Conservation (phyloP, 2,113 vertebrate species). For the Mustela lutreola region DNA sequence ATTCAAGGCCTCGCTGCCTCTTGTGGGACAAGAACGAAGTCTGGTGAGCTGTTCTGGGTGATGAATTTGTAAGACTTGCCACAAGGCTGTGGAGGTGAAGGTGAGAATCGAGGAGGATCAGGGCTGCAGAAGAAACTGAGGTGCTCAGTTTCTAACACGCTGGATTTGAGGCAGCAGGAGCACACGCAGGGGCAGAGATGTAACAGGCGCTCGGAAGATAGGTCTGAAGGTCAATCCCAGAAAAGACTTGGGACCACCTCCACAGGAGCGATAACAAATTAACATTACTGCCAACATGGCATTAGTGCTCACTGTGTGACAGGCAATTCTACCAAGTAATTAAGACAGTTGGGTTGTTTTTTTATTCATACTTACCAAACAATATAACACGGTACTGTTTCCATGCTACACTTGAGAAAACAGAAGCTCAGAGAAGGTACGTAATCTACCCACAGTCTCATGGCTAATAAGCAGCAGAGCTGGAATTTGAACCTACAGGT, state of each 20-base stretch:
- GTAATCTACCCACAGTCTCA: neutral
- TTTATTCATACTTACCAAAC: neutral
- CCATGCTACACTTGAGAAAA: conserved; percentile 39
- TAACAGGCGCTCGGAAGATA: neutral
- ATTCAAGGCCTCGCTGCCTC: no score
- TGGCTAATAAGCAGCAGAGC: neutral
- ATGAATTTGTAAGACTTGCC: neutral
- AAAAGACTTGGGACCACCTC: neutral
- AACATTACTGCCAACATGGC: neutral
- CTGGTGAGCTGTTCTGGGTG: neutral
- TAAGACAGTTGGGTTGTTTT: neutral
- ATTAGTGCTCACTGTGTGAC: neutral
- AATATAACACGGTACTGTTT: neutral
- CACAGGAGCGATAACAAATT: neutral
- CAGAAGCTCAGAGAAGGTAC: conserved; percentile 11
- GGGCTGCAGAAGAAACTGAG: neutral
- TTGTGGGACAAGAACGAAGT: neutral
- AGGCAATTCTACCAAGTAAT: neutral
- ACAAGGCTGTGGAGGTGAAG: neutral
- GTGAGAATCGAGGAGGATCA: neutral
- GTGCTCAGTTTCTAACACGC: neutral
- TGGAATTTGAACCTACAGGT: conserved; percentile 6
- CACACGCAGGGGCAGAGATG: neutral
- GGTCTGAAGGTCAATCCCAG: neutral
- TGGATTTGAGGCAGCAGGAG: neutral